Conservation (phyloP, 92 coral and sea anemone species). For the Phenganax marumi region DNA sequence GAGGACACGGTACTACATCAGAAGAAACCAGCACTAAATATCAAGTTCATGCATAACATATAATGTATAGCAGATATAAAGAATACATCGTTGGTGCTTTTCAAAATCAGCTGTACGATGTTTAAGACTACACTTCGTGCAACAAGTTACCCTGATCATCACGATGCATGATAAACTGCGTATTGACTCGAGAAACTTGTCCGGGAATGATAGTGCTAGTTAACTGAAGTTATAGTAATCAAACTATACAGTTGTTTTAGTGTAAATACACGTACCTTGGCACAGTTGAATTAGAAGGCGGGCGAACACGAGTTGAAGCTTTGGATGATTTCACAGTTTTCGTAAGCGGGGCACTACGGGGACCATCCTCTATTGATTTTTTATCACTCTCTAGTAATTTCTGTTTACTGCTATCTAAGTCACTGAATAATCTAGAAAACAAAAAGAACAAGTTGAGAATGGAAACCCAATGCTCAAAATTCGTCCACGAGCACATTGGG, state of each 20-base stretch:
- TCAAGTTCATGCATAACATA: too few species aligned
- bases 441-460: neutral
- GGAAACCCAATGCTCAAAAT: neutral
- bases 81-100: too few species aligned
- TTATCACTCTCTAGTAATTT: constrained; percentile 87
- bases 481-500: too few species aligned
- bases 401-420: constrained; percentile 82
- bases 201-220: too few species aligned
- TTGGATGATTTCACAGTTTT: constrained; percentile 17
- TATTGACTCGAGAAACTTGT: too few species aligned
- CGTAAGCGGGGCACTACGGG: neutral
- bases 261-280: neutral
- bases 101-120: too few species aligned
- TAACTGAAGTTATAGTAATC: too few species aligned
- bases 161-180: too few species aligned
- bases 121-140: too few species aligned
- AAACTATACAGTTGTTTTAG: too few species aligned
- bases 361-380: constrained; percentile 16
- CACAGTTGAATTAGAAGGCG: constrained; percentile 1
- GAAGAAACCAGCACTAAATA: neutral
- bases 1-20: constrained; percentile 17
- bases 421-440: constrained; percentile 35
- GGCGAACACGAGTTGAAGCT: constrained; percentile 10
- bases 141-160: too few species aligned
- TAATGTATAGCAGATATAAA: too few species aligned